Evolutionary conservation across 2,113 vertebrate genomes (phyloP).

Genomic region (Plecotus auritus): DNA sequence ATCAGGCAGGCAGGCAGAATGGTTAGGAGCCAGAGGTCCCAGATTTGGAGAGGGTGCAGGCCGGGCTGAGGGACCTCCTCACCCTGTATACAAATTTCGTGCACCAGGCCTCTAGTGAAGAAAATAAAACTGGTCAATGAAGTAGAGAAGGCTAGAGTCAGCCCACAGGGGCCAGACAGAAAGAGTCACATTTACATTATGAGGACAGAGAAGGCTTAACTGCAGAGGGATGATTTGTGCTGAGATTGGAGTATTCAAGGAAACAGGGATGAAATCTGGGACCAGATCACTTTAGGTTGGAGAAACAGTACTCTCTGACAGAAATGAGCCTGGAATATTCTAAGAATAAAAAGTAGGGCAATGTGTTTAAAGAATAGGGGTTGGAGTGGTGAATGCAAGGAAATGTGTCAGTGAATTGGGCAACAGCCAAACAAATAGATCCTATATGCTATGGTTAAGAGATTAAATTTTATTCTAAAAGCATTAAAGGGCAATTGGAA

Average conservation of each 20-base stretch:
- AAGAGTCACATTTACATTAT: background rate
- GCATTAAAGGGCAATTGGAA: background rate
- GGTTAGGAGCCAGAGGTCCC: no score
- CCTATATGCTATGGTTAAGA: background rate
- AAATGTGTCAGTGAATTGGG: background rate
- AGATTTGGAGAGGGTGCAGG: no score
- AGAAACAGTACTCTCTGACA: background rate
- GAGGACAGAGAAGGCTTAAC: background rate
- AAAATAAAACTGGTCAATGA: background rate
- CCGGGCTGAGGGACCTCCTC: no score
- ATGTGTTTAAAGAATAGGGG: background rate
- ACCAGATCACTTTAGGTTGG: background rate
- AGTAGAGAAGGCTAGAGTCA: background rate
- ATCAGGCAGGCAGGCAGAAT: no score
- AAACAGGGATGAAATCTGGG: background rate
- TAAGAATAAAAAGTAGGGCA: background rate
- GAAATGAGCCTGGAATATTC: background rate
- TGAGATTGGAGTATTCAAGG: background rate
- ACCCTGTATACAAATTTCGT: no score
- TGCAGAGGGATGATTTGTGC: background rate
- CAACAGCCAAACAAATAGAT: background rate
- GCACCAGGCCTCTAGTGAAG: background rate
- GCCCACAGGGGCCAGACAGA: background rate
- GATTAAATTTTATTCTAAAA: conserved; percentile 29
- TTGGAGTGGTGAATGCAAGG: background rate